A percentile compares a stretch with the other conserved stretches of the same genome.
phyloP scores from a whole-genome alignment of 2,113 vertebrate species.

The Anguilla japonica region DNA sequence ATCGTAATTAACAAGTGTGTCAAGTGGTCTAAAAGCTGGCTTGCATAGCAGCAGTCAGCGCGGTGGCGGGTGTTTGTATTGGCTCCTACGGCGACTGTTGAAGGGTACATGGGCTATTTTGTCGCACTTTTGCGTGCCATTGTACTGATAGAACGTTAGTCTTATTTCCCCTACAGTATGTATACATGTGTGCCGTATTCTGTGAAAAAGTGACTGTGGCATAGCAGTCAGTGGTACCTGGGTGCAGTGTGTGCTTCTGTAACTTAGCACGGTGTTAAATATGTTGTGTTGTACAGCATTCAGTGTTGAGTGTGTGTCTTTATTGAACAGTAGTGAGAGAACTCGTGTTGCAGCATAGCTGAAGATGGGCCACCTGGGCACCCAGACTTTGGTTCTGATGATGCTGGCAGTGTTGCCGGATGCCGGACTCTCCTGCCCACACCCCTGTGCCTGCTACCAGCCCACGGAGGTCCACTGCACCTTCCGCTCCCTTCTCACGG shows the following conservation, averaged over 20 bases:
- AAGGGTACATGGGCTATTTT: not conserved
- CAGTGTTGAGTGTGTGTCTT: not conserved
- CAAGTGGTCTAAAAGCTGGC: no score
- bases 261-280: no score
- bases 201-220: not conserved
- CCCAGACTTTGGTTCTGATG: slow-evolving; percentile 65
- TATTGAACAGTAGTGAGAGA: slow-evolving; percentile 28
- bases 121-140: not conserved
- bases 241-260: not conserved
- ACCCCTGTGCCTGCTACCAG: slow-evolving; percentile 83
- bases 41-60: not conserved
- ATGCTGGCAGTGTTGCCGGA: slow-evolving; percentile 37
- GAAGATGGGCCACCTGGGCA: slow-evolving; percentile 35
- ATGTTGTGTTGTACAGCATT: not conserved
- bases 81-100: not conserved
- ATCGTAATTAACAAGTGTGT: not conserved
- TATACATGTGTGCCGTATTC: not conserved
- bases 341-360: slow-evolving; percentile 11
- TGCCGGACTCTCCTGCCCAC: slow-evolving; percentile 67
- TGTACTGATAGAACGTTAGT: not conserved
- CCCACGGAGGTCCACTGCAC: slow-evolving; percentile 90
- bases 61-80: not conserved
- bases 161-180: not conserved
- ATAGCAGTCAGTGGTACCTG: no score
- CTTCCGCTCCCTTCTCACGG: slow-evolving; percentile 78